Percentiles rank a stretch among this genome's conserved stretches.
These are phyloP conservation scores for Tychaedon coryphoeus DNA, from an alignment of 2,113 vertebrate genomes.

Conservation along the genomic window DNA sequence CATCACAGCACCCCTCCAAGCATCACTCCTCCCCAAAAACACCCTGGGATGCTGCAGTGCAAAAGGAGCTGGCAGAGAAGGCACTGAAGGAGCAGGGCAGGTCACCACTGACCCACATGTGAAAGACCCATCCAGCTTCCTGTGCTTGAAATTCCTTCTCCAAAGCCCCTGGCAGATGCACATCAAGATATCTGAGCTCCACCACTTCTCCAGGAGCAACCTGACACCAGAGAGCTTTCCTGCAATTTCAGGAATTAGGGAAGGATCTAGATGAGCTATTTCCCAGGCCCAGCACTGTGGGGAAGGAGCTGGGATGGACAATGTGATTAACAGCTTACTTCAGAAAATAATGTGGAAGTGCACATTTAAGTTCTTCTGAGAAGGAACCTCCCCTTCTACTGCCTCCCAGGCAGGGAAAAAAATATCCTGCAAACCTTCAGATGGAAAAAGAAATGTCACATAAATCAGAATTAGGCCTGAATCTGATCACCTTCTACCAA, in stretches of 20 bases:
- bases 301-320: not conserved
- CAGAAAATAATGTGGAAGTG: not conserved
- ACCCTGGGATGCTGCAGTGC: not conserved
- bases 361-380: not conserved
- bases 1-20: not conserved
- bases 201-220: not conserved
- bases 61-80: not conserved
- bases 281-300: not conserved
- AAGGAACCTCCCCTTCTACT: not conserved
- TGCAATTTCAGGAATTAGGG: constrained; percentile 6
- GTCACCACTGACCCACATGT: not conserved
- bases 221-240: not conserved
- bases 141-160: not conserved
- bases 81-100: not conserved
- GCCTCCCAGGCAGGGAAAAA: not conserved
- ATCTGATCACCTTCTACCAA: not conserved
- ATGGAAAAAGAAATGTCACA: not conserved
- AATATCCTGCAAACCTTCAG: not conserved
- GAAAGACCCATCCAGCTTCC: not conserved
- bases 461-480: not conserved
- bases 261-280: not conserved
- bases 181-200: not conserved
- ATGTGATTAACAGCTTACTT: not conserved
- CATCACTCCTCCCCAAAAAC: not conserved
- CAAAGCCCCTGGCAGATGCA: not conserved